A percentile compares a stretch with the other conserved stretches of the same genome.
Evolutionary conservation across 2,888 invertebrate species (phyloP).

Genomic region (Drosophila lacicola): DNA sequence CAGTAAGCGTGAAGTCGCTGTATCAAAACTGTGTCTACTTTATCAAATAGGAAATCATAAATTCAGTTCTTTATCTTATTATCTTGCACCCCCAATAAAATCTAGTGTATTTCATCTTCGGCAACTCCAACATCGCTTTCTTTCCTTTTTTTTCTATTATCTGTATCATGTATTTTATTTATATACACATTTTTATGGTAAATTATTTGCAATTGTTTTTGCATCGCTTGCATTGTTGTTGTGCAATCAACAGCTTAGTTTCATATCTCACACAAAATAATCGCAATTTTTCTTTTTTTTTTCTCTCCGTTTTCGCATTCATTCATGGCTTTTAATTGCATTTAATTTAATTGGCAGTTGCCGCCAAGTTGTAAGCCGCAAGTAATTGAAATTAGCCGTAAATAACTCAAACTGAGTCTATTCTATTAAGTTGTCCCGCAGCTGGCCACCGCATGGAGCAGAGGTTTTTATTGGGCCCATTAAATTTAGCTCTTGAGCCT

Average conservation of each 20-base stretch:
- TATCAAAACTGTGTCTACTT: no score
- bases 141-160: background rate
- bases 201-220: conserved; percentile 53
- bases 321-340: conserved; percentile 56
- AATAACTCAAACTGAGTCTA: conserved; percentile 16
- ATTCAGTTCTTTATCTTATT: no score
- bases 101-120: no score
- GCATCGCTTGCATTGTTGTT: conserved; percentile 28
- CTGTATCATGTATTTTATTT: background rate
- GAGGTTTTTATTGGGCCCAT: background rate
- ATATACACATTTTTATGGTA: conserved; percentile 21
- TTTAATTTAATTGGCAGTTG: conserved; percentile 41
- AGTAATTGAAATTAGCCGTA: conserved; percentile 44
- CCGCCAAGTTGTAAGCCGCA: conserved; percentile 8
- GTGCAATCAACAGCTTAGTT: conserved; percentile 40
- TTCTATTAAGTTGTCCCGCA: conserved; percentile 12
- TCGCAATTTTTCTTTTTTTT: conserved; percentile 2
- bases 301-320: conserved; percentile 16
- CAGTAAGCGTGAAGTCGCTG: no score
- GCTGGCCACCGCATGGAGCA: conserved; percentile 6
- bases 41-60: no score
- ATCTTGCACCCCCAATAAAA: no score
- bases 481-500: background rate
- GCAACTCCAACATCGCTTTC: no score
- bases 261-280: conserved; percentile 31